phyloP scores from a whole-genome alignment of 2,113 vertebrate genomes.

The Aldabrachelys gigantea region DNA sequence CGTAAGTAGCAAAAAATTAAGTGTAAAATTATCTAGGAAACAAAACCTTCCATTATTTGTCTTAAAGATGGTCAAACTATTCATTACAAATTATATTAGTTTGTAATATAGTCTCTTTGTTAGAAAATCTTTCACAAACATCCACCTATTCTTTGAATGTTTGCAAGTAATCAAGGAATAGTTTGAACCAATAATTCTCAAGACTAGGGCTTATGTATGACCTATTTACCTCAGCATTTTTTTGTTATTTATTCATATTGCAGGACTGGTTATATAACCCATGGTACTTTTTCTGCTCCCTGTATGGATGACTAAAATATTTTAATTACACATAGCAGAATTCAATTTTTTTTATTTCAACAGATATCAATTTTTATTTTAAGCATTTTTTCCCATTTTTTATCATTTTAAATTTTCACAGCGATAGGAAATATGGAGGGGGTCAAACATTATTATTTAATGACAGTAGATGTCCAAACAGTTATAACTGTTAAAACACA shows the following conservation, averaged over 20 bases:
- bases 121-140: not conserved
- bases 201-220: not conserved
- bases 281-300: slow-evolving; percentile 3
- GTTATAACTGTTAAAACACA: not conserved
- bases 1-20: slow-evolving; percentile 16
- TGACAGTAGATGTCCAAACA: not conserved
- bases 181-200: not conserved
- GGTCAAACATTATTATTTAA: not conserved
- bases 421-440: not conserved
- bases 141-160: not conserved
- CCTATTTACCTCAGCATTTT: not conserved
- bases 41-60: not conserved
- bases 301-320: not conserved
- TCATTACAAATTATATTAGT: not conserved
- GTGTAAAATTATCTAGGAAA: not conserved
- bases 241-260: not conserved
- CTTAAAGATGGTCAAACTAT: not conserved
- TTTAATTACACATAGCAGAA: not conserved
- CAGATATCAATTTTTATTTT: not conserved
- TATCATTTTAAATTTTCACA: not conserved
- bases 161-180: slow-evolving; percentile 1
- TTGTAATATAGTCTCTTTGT: not conserved
- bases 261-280: slow-evolving; percentile 5
- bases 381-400: not conserved
- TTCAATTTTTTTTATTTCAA: not conserved